Evolutionary conservation across 2,797 vertebrate species (phyloP).

Genomic region (Melanotaenia trifasciata): DNA sequence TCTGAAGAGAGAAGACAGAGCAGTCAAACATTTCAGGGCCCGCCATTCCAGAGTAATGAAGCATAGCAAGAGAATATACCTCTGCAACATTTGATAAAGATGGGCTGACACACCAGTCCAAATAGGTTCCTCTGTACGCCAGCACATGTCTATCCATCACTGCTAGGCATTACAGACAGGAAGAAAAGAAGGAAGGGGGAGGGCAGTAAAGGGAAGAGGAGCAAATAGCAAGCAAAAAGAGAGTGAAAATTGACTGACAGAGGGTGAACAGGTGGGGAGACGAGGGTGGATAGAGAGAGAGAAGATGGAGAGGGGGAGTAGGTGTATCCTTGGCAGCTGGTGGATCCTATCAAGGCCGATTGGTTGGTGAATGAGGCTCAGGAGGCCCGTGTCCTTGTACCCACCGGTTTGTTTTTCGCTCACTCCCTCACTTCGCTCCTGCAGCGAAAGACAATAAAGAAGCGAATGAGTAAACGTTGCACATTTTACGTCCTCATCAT

Average conservation of each 20-base stretch:
- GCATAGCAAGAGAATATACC: conserved; percentile 98
- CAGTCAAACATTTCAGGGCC: conserved; percentile 98
- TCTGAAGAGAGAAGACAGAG: conserved; percentile 78
- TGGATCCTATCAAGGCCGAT: conserved; percentile 88
- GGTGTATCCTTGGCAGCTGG: conserved; percentile 88
- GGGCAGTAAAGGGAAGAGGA: conserved; percentile 46
- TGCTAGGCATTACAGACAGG: conserved; percentile 83
- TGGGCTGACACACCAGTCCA: conserved; percentile 98
- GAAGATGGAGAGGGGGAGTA: conserved; percentile 64
- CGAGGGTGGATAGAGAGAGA: conserved; percentile 64
- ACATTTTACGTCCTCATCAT: conserved; percentile 88
- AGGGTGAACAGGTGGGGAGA: conserved; percentile 72
- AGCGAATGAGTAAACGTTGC: conserved; percentile 81
- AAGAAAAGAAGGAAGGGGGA: conserved; percentile 58
- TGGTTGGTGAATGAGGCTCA: conserved; percentile 88
- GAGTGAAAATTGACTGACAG: conserved; percentile 77
- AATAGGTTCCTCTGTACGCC: conserved; percentile 97
- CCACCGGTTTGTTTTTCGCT: conserved; percentile 84
- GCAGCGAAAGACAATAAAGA: conserved; percentile 80
- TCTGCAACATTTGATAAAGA: conserved; percentile 99
- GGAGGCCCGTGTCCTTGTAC: conserved; percentile 90
- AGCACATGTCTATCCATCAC: conserved; percentile 94
- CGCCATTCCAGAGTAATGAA: conserved; percentile 98
- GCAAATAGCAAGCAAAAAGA: conserved; percentile 71
- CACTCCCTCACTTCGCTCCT: conserved; percentile 71